phyloP scores from a whole-genome alignment of 2,888 invertebrate genomes.

The Sycophila texana region DNA sequence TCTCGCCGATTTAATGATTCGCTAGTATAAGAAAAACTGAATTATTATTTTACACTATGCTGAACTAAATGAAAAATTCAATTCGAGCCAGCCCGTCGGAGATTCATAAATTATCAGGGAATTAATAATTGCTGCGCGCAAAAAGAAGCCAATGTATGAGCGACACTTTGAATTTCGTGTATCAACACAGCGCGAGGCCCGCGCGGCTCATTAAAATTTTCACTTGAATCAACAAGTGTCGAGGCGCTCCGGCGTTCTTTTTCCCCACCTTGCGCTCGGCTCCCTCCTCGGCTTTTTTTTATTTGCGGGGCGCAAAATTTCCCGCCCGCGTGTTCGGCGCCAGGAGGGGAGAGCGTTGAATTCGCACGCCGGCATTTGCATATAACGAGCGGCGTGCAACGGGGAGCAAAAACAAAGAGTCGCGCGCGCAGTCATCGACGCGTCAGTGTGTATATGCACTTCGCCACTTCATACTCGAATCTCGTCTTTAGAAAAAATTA shows the following conservation, averaged over 20 bases:
- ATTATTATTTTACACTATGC: too few species aligned
- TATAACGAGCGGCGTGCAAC: background rate
- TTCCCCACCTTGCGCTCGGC: background rate
- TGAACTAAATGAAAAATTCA: too few species aligned
- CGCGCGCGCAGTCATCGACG: background rate
- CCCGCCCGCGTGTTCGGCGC: background rate
- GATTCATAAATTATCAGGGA: too few species aligned
- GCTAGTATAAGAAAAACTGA: too few species aligned
- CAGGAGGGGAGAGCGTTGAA: background rate
- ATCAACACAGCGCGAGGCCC: too few species aligned
- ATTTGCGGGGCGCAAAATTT: background rate
- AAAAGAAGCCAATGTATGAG: background rate
- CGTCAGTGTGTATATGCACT: background rate
- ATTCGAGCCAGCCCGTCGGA: too few species aligned
- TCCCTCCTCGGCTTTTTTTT: conserved; percentile 16
- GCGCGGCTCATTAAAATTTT: conserved; percentile 30
- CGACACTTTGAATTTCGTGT: background rate
- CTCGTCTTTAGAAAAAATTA: background rate
- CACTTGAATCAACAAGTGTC: conserved; percentile 45
- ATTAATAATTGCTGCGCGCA: too few species aligned
- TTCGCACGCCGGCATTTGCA: conserved; percentile 18
- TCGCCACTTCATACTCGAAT: conserved; percentile 10
- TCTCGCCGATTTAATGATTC: too few species aligned
- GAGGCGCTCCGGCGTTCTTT: background rate
- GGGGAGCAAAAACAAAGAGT: background rate